Evolutionary conservation across 2,113 vertebrate genomes (phyloP), one percentile per base, ranked within the genome.

Genomic region (Symphodus melops): DNA sequence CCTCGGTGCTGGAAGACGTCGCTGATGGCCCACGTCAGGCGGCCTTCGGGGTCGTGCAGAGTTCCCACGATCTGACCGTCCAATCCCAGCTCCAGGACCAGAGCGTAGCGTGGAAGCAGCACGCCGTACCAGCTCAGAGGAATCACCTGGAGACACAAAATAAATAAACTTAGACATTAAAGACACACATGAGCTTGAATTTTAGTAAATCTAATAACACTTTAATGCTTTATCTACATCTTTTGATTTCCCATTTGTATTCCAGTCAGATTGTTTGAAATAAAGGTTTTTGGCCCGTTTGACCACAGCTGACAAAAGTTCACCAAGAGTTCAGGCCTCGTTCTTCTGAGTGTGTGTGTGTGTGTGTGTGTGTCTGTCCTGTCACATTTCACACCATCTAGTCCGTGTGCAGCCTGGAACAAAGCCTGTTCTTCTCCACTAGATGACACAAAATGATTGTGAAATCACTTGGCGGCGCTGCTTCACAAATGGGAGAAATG

Each of bases 1-100:
- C 89, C 84, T 1, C 71, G 0, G 0, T 93, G 90, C 82, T 93
- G 92, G 89, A 93, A 93, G 19, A 90, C 87, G 41, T 92, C 88
- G 8, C 88, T 94, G 77, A 92, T n/a, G 44, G 92, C 86, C 90
- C 88, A 90, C 5, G 78, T 94, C 28, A 86, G 48, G 0, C 52
- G 73, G 1, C 89, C 83, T 0, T 87, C 79, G 0, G 92, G 84
- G 68, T 93, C 86, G 0, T 87, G 88, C 36, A 91, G 89, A 4
- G 83, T 84, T 11, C 78, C 90, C 28, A 89, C 25, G 1, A 84
- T 70, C n/a, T 87, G 28, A 2, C 82, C 79, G 16, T 90, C 79
- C 37, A 33, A 0, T 0, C 77, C 92, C 8, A 91, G 80, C 79
- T 94, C 91, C 78, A 94, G 85, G 52, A 93, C 85, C 72, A 93